Evolutionary conservation across 2,797 vertebrate species (phyloP).

Genomic region (Lerista edwardsae): DNA sequence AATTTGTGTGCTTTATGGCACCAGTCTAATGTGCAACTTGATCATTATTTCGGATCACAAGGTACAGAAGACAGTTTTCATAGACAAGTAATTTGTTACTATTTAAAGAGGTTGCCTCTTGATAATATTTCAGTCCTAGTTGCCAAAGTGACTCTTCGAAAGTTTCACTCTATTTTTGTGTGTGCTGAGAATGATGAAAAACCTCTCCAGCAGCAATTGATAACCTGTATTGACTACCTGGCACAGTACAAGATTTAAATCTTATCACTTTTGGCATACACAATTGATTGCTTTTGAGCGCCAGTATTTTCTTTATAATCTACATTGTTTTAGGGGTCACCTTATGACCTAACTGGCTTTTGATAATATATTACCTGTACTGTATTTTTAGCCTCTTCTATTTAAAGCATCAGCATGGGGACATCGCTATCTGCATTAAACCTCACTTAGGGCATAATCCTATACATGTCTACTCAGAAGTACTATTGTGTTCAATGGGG

Average conservation of each 20-base stretch:
- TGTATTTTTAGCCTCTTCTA: constrained; percentile 41
- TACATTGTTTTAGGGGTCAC: constrained; percentile 31
- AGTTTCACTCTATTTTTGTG: constrained; percentile 25
- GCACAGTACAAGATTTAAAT: constrained; percentile 55
- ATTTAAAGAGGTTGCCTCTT: not conserved
- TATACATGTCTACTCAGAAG: too few relatives aligned
- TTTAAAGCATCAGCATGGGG: not conserved
- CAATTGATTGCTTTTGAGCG: constrained; percentile 59
- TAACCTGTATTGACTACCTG: constrained; percentile 67
- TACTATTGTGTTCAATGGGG: too few relatives aligned
- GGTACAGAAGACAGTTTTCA: not conserved
- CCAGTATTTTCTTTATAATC: constrained; percentile 57
- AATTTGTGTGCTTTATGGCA: not conserved
- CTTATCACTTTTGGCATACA: constrained; percentile 60
- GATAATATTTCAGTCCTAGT: not conserved
- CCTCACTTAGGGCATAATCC: too few relatives aligned
- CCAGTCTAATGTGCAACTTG: not conserved
- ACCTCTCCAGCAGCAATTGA: constrained; percentile 60
- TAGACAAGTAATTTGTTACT: not conserved
- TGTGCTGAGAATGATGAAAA: constrained; percentile 52
- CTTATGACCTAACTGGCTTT: constrained; percentile 35
- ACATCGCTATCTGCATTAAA: not conserved
- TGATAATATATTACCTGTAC: constrained; percentile 30
- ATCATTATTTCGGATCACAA: not conserved
- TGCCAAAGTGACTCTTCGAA: not conserved